A percentile compares a stretch with the other conserved stretches of the same genome.
phyloP scores from a whole-genome alignment of 2,888 invertebrate species.

The Agapostemon virescens region DNA sequence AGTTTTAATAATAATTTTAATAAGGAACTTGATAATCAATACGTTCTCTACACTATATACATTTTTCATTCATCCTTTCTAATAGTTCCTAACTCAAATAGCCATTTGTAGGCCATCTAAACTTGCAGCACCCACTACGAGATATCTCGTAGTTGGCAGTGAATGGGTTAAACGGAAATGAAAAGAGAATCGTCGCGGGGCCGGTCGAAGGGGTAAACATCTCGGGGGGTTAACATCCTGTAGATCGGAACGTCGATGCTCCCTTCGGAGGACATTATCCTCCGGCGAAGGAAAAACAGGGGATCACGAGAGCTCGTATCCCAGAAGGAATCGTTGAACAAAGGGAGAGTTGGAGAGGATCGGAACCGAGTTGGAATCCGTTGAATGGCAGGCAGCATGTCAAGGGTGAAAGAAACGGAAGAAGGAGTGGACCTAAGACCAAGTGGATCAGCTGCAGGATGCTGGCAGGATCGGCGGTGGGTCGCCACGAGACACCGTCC shows the following conservation, averaged over 20 bases:
- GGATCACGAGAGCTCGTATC: conserved; percentile 32
- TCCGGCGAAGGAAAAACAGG: conserved; percentile 25
- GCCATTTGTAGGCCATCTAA: no score
- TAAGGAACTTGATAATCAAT: no score
- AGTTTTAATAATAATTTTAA: no score
- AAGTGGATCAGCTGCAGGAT: conserved; percentile 41
- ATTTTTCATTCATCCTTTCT: no score
- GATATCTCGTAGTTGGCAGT: no score
- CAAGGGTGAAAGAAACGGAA: conserved; percentile 64
- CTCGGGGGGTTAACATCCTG: no score
- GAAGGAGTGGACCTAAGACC: conserved; percentile 32
- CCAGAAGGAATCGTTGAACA: conserved; percentile 38
- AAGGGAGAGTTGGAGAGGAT: conserved; percentile 9
- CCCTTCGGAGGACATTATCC: conserved; percentile 17
- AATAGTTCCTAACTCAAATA: no score
- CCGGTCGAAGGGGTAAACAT: neutral
- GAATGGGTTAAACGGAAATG: no score
- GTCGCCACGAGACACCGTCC: conserved; percentile 54
- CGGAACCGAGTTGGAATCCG: conserved; percentile 17
- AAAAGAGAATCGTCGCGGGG: no score
- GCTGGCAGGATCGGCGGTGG: conserved; percentile 29
- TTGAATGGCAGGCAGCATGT: conserved; percentile 55
- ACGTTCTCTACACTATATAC: no score
- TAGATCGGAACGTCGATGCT: conserved; percentile 30
- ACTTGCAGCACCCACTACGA: no score